Evolutionary conservation across 2,797 vertebrate species (phyloP).

Genomic region (Zalophus californianus): DNA sequence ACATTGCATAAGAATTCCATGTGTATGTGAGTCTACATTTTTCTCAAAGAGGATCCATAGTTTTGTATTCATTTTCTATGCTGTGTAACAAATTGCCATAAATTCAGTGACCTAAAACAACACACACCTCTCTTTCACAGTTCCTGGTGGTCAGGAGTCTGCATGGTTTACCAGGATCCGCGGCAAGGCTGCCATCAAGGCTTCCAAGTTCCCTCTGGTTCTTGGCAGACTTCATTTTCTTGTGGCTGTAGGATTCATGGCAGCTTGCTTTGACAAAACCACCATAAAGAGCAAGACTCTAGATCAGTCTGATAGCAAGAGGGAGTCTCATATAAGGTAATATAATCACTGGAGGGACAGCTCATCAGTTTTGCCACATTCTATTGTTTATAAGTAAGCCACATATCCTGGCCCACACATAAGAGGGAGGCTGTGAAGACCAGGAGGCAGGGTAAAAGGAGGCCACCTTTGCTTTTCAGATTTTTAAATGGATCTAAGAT

Average conservation of each 20-base stretch:
- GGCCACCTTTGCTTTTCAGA: background rate
- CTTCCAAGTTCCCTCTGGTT: background rate
- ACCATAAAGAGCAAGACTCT: background rate
- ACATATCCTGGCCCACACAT: background rate
- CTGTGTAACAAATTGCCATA: background rate
- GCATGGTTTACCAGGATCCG: background rate
- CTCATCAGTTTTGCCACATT: background rate
- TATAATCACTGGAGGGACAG: background rate
- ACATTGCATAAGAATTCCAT: background rate
- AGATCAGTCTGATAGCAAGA: background rate
- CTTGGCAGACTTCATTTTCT: conserved; percentile 10
- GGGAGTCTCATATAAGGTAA: background rate
- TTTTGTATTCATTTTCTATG: background rate
- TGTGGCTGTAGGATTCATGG: background rate
- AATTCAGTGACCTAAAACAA: background rate
- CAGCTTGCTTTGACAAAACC: background rate
- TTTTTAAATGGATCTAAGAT: conserved; percentile 23
- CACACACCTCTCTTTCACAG: background rate
- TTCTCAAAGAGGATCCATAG: background rate
- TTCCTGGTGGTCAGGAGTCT: background rate
- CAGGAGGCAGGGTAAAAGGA: background rate
- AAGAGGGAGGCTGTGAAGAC: background rate
- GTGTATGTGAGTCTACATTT: background rate
- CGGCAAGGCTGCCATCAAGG: background rate
- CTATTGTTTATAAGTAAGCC: background rate